These are phyloP conservation scores for Dasyprocta punctata DNA, from an alignment of 2,113 vertebrate species.

Conservation along the genomic window DNA sequence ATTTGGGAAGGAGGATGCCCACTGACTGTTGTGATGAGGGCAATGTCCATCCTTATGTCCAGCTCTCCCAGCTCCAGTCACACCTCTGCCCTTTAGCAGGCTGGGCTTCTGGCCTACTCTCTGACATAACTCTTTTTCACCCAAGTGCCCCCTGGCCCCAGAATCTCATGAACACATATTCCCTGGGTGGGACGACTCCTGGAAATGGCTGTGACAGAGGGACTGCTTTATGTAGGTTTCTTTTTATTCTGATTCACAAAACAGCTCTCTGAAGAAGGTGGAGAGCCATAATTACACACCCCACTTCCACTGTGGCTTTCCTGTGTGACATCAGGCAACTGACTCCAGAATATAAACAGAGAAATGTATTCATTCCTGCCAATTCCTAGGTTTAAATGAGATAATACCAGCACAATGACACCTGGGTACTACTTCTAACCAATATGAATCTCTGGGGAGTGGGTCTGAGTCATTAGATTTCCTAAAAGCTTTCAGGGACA, in stretches of 20 bases:
- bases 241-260: background rate
- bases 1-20: background rate
- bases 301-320: background rate
- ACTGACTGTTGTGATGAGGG: constrained; percentile 67
- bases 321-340: background rate
- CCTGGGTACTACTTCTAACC: background rate
- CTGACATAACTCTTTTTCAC: background rate
- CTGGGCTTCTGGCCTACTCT: background rate
- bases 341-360: background rate
- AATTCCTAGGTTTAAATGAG: background rate
- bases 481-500: background rate
- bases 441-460: background rate
- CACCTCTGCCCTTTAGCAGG: constrained; percentile 67
- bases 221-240: background rate
- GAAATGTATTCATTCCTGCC: background rate
- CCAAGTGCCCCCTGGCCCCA: background rate
- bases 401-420: background rate
- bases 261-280: background rate
- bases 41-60: constrained; percentile 60
- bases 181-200: background rate
- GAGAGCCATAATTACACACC: background rate
- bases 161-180: background rate
- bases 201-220: background rate
- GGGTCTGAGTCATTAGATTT: background rate
- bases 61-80: background rate